A percentile compares a stretch with the other conserved stretches of the same genome.
Evolutionary conservation across 2,888 invertebrate species (phyloP).

Genomic region (Drosophila peninsularis): DNA sequence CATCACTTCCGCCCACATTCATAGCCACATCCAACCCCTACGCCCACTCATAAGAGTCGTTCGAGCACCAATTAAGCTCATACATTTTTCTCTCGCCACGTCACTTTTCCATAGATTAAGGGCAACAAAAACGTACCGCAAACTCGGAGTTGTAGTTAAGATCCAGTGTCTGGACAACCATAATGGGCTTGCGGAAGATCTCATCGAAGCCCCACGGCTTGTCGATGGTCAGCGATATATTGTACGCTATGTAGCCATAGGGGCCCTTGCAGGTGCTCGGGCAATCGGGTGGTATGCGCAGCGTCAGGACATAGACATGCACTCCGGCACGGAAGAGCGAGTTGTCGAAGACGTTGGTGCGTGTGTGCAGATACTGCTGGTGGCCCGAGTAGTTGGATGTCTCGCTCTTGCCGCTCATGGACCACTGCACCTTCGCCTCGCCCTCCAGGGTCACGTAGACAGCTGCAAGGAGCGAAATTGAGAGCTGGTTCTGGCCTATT

Average conservation of each 20-base stretch:
- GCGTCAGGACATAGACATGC: conserved; percentile 91
- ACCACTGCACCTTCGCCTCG: conserved; percentile 83
- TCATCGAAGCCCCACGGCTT: conserved; percentile 90
- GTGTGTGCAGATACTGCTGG: conserved; percentile 81
- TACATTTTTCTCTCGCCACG: conserved; percentile 17
- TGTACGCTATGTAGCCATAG: conserved; percentile 90
- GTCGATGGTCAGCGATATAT: conserved; percentile 90
- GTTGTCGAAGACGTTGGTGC: conserved; percentile 79
- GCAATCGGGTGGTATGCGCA: conserved; percentile 86
- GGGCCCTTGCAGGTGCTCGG: conserved; percentile 92
- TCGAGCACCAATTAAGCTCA: background rate
- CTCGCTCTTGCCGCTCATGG: conserved; percentile 80
- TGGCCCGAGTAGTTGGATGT: conserved; percentile 81
- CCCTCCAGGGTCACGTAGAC: conserved; percentile 82
- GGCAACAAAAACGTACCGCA: conserved; percentile 85
- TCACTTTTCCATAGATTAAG: background rate
- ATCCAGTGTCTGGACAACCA: conserved; percentile 91
- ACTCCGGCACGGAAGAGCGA: conserved; percentile 79
- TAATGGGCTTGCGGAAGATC: conserved; percentile 86
- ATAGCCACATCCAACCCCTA: background rate
- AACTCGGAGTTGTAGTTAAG: conserved; percentile 90
- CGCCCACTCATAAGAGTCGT: background rate
- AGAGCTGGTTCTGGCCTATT: background rate
- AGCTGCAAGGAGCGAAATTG: conserved; percentile 52
- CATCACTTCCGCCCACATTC: background rate